phyloP scores from a whole-genome alignment of 1,140 invertebrate species.

The Cylas formicarius region DNA sequence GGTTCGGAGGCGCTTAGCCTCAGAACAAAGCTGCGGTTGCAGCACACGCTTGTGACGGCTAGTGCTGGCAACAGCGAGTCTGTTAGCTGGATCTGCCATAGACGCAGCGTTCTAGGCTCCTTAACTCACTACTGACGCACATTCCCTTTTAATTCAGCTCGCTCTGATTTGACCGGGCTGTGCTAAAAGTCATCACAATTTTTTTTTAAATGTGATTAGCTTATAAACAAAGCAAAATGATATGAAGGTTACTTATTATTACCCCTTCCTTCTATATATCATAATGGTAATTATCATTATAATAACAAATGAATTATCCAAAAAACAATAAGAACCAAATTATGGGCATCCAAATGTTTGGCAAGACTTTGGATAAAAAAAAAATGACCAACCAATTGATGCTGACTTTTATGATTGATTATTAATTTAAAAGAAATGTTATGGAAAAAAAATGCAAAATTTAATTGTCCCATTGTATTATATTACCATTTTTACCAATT shows the following conservation, averaged over 20 bases:
- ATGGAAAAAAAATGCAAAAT: slow-evolving; percentile 9
- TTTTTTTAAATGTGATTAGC: slow-evolving; percentile 3
- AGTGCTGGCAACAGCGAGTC: slow-evolving; percentile 39
- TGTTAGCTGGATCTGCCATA: slow-evolving; percentile 44
- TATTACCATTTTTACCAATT: slow-evolving; percentile 25
- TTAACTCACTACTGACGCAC: slow-evolving; percentile 40
- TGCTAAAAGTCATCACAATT: slow-evolving; percentile 26
- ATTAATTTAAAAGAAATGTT: slow-evolving; percentile 1
- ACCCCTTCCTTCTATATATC: background rate
- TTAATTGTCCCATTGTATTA: slow-evolving; percentile 14
- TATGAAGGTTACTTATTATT: background rate
- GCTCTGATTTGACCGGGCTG: slow-evolving; percentile 24
- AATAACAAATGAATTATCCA: background rate
- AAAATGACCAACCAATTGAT: slow-evolving; percentile 18
- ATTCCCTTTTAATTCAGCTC: slow-evolving; percentile 39
- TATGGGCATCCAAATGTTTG: no score
- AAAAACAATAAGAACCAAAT: no score
- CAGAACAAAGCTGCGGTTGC: slow-evolving; percentile 35
- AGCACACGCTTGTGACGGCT: slow-evolving; percentile 42
- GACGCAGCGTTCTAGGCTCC: slow-evolving; percentile 41
- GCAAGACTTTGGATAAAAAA: slow-evolving; percentile 2
- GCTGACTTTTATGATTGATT: slow-evolving; percentile 10
- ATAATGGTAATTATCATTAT: background rate
- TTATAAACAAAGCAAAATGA: background rate
- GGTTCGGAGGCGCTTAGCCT: slow-evolving; percentile 35